These are phyloP conservation scores for Vanacampus margaritifer DNA, from an alignment of 2,113 vertebrate genomes.

Conservation along the genomic window DNA sequence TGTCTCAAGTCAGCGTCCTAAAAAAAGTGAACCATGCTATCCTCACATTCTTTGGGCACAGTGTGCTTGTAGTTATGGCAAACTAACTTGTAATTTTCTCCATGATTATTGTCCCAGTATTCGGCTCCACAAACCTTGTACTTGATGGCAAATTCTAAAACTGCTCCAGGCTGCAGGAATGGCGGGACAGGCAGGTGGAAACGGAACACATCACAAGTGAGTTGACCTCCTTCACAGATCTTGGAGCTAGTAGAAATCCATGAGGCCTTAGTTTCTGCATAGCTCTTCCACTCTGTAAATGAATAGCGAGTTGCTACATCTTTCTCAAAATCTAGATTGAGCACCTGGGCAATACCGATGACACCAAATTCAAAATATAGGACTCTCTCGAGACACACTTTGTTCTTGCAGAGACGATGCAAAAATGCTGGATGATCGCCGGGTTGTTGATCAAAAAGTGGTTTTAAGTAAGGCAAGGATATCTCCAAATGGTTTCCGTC, in stretches of 20 bases:
- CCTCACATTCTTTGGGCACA: constrained; percentile 87
- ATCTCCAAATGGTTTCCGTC: constrained; percentile 80
- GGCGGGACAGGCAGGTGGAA: constrained; percentile 89
- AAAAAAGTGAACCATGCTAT: constrained; percentile 95
- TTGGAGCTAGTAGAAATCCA: constrained; percentile 75
- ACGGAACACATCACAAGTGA: constrained; percentile 80
- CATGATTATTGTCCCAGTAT: constrained; percentile 93
- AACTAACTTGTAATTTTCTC: constrained; percentile 85
- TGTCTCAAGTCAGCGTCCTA: constrained; percentile 54
- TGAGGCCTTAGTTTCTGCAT: constrained; percentile 76
- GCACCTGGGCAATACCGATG: constrained; percentile 83
- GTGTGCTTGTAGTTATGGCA: constrained; percentile 83
- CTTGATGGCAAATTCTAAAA: constrained; percentile 85
- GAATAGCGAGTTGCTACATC: constrained; percentile 83
- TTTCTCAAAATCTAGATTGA: constrained; percentile 89
- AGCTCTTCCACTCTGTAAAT: constrained; percentile 83
- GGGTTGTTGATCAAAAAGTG: constrained; percentile 81
- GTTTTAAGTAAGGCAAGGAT: constrained; percentile 84
- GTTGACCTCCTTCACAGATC: constrained; percentile 35
- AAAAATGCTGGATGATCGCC: constrained; percentile 77
- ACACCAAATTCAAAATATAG: constrained; percentile 85
- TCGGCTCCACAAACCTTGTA: constrained; percentile 81
- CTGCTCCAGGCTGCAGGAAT: constrained; percentile 81
- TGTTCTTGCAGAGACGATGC: constrained; percentile 75
- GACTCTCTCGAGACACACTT: constrained; percentile 86